Evolutionary conservation across 2,888 invertebrate species (phyloP).

Genomic region (Apoda limacodes): DNA sequence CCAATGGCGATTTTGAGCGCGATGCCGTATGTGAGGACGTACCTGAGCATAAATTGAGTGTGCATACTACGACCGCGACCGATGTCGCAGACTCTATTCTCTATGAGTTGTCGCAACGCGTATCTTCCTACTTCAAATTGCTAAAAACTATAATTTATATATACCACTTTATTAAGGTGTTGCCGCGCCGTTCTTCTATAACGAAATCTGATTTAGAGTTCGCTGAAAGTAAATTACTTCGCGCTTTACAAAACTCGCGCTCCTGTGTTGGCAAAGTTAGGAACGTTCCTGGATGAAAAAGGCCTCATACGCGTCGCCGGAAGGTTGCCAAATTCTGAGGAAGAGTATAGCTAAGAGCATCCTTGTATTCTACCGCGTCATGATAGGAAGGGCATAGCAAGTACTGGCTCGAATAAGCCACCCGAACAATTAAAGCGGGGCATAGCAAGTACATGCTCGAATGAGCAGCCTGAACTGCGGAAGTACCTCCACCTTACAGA

Average conservation of each 20-base stretch:
- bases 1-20: slow-evolving; percentile 10
- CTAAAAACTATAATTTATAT: slow-evolving; percentile 3
- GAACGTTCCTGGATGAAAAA: slow-evolving; percentile 3
- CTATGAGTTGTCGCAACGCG: too few species aligned
- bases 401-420: too few species aligned
- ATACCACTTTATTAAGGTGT: slow-evolving; percentile 2
- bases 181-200: slow-evolving; percentile 1
- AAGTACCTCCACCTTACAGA: too few species aligned
- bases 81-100: too few species aligned
- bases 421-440: too few species aligned
- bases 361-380: slow-evolving; percentile 4
- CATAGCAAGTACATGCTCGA: too few species aligned
- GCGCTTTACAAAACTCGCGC: slow-evolving; percentile 1
- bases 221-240: slow-evolving; percentile 1
- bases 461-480: too few species aligned
- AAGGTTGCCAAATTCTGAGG: slow-evolving; percentile 2
- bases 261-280: slow-evolving; percentile 1
- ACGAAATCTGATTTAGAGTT: slow-evolving; percentile 3
- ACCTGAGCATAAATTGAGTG: slow-evolving; percentile 1
- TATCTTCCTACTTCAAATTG: slow-evolving; percentile 4
- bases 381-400: too few species aligned
- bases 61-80: too few species aligned
- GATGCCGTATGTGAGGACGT: not conserved
- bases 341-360: slow-evolving; percentile 8
- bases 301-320: slow-evolving; percentile 8